Evolutionary conservation across 2,113 vertebrate species (phyloP).

Genomic region (Balaeniceps rex): DNA sequence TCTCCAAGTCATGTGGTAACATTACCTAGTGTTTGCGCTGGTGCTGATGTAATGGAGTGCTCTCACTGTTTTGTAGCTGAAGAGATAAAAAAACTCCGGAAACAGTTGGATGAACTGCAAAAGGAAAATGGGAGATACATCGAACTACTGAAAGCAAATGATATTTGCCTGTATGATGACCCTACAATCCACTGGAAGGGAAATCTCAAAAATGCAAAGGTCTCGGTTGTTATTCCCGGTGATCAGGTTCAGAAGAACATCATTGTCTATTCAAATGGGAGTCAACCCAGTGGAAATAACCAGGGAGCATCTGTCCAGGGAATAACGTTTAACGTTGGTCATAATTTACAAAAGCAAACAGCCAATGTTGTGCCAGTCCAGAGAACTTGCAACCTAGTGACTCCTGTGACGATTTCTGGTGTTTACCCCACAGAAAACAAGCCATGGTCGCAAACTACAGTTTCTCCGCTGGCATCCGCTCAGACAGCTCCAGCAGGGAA

Average conservation of each 20-base stretch:
- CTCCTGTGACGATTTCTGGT: constrained; percentile 75
- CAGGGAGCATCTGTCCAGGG: constrained; percentile 78
- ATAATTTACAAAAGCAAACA: constrained; percentile 82
- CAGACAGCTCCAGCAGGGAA: constrained; percentile 76
- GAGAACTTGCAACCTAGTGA: constrained; percentile 79
- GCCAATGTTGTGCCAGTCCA: constrained; percentile 86
- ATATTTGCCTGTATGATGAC: constrained; percentile 93
- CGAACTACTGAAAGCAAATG: constrained; percentile 93
- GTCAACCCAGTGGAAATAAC: constrained; percentile 76
- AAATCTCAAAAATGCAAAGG: constrained; percentile 85
- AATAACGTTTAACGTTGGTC: constrained; percentile 76
- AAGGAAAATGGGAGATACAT: constrained; percentile 94
- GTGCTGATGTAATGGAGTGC: neutral
- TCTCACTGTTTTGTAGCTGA: constrained; percentile 80
- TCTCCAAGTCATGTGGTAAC: neutral
- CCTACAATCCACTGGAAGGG: constrained; percentile 97
- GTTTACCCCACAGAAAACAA: constrained; percentile 81
- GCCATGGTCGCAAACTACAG: constrained; percentile 75
- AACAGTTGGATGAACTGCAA: constrained; percentile 89
- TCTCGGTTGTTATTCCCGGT: constrained; percentile 86
- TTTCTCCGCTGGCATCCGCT: constrained; percentile 69
- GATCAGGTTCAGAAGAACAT: constrained; percentile 91
- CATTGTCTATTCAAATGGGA: constrained; percentile 90
- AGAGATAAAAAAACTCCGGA: constrained; percentile 91
- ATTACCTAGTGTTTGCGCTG: neutral